phyloP scores from a whole-genome alignment of 1,140 invertebrate species.

The Leguminivora glycinivorella region DNA sequence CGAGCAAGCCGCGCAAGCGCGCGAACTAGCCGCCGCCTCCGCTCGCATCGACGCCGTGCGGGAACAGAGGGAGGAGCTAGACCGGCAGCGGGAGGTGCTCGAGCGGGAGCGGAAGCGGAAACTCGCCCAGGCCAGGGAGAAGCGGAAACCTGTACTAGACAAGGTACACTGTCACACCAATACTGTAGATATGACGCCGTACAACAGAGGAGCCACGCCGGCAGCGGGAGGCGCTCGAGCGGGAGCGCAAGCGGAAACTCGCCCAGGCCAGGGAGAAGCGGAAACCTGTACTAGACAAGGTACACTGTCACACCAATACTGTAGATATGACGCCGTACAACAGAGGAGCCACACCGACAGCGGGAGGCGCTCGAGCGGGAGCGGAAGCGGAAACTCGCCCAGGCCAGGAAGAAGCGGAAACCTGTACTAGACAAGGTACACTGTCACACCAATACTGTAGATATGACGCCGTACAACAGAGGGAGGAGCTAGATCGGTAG shows the following conservation, averaged over 20 bases:
- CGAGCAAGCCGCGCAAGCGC: constrained; percentile 39
- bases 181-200: neutral
- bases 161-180: constrained; percentile 45
- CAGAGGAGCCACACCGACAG: neutral
- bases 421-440: constrained; percentile 45
- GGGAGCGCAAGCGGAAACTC: constrained; percentile 66
- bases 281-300: constrained; percentile 49
- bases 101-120: constrained; percentile 43
- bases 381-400: constrained; percentile 48
- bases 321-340: neutral
- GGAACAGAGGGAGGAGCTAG: constrained; percentile 67
- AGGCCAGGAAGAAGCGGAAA: constrained; percentile 59
- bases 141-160: constrained; percentile 49
- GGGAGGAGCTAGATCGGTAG: constrained; percentile 65
- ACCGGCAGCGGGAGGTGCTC: constrained; percentile 56
- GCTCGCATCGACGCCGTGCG: constrained; percentile 65
- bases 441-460: too few species aligned
- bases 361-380: constrained; percentile 11
- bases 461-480: constrained; percentile 9
- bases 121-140: constrained; percentile 52
- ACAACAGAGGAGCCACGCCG: constrained; percentile 57
- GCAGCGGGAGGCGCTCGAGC: constrained; percentile 67
- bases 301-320: constrained; percentile 16
- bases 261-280: constrained; percentile 54
- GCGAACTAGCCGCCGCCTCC: constrained; percentile 46